Conservation (phyloP, 2,113 vertebrate species). For the Coptodon rendalli region DNA sequence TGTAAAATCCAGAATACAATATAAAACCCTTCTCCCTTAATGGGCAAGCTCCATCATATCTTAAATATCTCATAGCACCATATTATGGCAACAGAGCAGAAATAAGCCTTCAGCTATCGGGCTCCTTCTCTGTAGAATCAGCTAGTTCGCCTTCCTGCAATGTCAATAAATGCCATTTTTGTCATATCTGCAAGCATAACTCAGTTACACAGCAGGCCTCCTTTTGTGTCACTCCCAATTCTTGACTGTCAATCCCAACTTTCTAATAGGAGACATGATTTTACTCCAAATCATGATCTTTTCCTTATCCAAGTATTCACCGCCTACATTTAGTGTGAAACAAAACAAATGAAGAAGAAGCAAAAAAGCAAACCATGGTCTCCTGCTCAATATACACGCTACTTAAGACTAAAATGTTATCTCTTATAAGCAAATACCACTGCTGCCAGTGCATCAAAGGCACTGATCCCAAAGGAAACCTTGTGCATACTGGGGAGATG, state of each 20-base stretch:
- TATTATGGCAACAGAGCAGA: background rate
- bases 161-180: background rate
- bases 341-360: background rate
- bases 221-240: background rate
- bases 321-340: background rate
- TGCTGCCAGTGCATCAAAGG: background rate
- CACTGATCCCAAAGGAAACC: background rate
- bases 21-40: background rate
- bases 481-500: background rate
- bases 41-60: background rate
- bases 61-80: background rate
- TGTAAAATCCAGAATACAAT: background rate
- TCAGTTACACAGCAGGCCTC: background rate
- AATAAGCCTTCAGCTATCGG: rapidly evolving
- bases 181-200: background rate
- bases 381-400: background rate
- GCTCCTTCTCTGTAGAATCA: background rate
- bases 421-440: rapidly evolving
- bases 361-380: background rate
- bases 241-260: background rate
- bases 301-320: background rate
- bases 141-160: background rate
- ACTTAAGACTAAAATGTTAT: background rate
- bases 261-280: background rate
- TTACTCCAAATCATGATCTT: background rate